These are phyloP conservation scores for Myrmecophaga tridactyla DNA, from an alignment of 2,113 vertebrate genomes.

Conservation along the genomic window DNA sequence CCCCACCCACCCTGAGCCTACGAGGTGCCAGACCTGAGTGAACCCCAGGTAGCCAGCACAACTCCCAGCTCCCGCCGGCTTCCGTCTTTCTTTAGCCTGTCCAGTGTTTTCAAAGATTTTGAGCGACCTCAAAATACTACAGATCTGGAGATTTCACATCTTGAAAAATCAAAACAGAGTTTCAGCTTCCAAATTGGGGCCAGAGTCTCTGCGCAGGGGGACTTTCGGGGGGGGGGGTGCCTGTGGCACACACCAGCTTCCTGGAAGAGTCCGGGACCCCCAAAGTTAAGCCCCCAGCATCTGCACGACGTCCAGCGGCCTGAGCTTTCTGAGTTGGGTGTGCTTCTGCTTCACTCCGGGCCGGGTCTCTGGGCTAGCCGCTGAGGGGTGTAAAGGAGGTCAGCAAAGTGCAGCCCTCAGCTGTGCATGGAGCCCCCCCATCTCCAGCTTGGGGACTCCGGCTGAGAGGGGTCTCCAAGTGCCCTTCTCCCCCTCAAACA, in stretches of 20 bases:
- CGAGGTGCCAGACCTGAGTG: too few species aligned
- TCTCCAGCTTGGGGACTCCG: neutral
- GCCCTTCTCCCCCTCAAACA: neutral
- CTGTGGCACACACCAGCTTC: neutral
- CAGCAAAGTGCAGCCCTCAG: too few species aligned
- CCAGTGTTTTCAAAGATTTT: neutral
- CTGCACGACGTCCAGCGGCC: neutral
- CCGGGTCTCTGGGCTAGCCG: too few species aligned
- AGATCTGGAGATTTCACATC: neutral
- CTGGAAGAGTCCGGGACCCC: neutral
- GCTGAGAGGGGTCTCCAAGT: neutral
- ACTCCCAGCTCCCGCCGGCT: too few species aligned
- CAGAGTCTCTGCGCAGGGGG: too few species aligned
- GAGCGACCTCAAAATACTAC: conserved; percentile 10
- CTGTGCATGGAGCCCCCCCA: neutral
- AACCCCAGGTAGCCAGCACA: too few species aligned
- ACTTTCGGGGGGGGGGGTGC: neutral
- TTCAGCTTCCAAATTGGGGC: neutral
- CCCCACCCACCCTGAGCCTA: too few species aligned
- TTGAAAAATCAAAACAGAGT: neutral
- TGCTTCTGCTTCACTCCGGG: neutral
- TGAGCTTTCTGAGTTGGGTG: neutral
- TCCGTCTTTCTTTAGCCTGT: neutral
- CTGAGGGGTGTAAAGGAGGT: too few species aligned
- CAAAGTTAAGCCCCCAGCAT: neutral